Base-by-base conservation (phyloP, 2,797 vertebrate genomes). In the Hybognathus amarus region DNA sequence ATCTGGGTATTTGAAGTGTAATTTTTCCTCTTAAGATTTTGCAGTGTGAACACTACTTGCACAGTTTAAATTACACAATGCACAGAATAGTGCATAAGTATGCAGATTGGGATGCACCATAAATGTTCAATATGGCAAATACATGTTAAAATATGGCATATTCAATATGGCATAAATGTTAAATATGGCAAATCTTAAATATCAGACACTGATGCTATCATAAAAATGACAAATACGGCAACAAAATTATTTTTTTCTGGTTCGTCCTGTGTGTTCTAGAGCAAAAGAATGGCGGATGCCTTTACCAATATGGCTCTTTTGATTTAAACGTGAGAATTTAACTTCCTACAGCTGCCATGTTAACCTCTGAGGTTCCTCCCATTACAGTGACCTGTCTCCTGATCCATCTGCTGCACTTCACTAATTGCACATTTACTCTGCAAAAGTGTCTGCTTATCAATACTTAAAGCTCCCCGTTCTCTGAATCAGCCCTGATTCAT, bases 361-460 rank as follows among this genome's bases (percentile, higher is more conserved):
- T 75, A 17, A 75, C 52, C 36, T 15, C 33, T 24, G 33, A 42
- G 40, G 27, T 63, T 77, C 38, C 38, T 77, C 40, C 12, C 59
- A 12, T 20, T 18, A 10, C 4, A n/a, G 7, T 59, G 52, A 59
- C 13, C 38, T 6, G 17, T 42, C 17, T 80, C 22, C 42, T 45
- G 24, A 61, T 47, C 36, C 3, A 42, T 33, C 27, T 45, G 40
- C 54, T 81, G 42, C 79, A 45, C 20, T 70, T 70, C 10, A 27
- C 12, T 71, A 80, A 80, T 71, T 12, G 13, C 79, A 71, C 79
- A 80, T 76, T 76, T 40, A 40, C 52, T 76, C 27, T 3, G 1
- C 56, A 45, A 9, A 63, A 27, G 24, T 77, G 75, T 74, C 54
- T 64, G 30, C 79, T 47, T 71, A 81, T 81, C 70, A 74, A 50